These are phyloP conservation scores for Chaitophorus viminalis DNA, from an alignment of 2,888 invertebrate species.

Conservation along the genomic window DNA sequence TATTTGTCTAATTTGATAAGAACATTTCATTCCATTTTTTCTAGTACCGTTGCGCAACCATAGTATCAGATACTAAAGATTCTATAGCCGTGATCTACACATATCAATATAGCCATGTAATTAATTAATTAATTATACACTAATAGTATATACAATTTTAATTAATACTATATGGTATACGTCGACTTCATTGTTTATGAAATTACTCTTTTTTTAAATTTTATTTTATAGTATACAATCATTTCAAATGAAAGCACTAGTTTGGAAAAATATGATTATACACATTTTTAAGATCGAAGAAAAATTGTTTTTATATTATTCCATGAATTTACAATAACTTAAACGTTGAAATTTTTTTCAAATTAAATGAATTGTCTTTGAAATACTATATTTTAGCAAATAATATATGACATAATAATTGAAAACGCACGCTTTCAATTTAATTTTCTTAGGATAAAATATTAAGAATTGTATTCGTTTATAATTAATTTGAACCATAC, in stretches of 20 bases:
- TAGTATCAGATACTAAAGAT: too few relatives aligned
- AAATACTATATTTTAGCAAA: background rate
- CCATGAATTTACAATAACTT: too few relatives aligned
- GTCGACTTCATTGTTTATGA: background rate
- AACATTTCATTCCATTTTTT: too few relatives aligned
- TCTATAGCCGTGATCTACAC: too few relatives aligned
- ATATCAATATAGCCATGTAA: too few relatives aligned
- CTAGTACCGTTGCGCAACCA: too few relatives aligned
- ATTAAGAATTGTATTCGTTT: too few relatives aligned
- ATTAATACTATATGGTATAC: background rate
- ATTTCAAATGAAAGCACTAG: background rate
- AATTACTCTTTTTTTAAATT: background rate
- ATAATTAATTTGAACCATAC: too few relatives aligned
- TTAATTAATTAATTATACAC: too few relatives aligned
- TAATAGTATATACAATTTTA: background rate
- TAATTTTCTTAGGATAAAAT: background rate
- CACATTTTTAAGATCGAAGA: background rate
- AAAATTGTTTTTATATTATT: background rate
- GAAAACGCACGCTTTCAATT: background rate
- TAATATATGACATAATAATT: background rate
- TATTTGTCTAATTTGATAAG: too few relatives aligned
- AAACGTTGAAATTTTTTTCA: too few relatives aligned
- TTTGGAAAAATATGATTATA: background rate
- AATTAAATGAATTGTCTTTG: background rate
- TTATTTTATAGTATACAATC: background rate